Evolutionary conservation across 1,140 invertebrate species (phyloP), one percentile per base, ranked within the genome.

Genomic region (Phocides pigmalion): DNA sequence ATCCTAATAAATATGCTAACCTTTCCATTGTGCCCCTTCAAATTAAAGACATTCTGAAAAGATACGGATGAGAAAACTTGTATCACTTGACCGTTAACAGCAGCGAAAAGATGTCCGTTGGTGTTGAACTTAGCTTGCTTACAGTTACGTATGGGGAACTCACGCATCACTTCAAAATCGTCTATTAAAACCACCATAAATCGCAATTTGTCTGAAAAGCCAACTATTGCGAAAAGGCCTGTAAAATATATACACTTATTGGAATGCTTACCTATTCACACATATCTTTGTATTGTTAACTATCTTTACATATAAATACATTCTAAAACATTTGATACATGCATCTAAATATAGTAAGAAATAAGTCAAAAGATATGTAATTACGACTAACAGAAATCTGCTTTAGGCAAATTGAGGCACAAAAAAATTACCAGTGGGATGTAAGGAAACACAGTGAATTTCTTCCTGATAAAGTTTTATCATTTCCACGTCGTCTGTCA

Each of bases 181-280:
- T 98, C 96, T 70, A 98, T 96, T 25, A 97, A 89, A 28, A 99
- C 94, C 44, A 95, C 96, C 93, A 97, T 95, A 28, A 97, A 95
- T 37, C 96, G 93, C 0, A 99, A 88, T 88, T 98, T 98, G 84
- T 98, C 97, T 2, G 95, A 95, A 81, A 98, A 98, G n/a, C 97
- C 97, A 53, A 98, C 94, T 6, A 97, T 93, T 11, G 97, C 95
- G 81, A 97, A 98, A 0, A 98, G 91, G 2, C 97, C 97, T 86
- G 91, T 89, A 54, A 37, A n/a, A 12, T 8, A n/a, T 8, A 35
- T 8, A n/a, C 6, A 14, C 1, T 42, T 54, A 14, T 54, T 17
- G n/a, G n/a, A n/a, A n/a, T n/a, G n/a, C n/a, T n/a, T n/a, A n/a
- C n/a, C n/a, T n/a, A n/a, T n/a, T n/a, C n/a, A n/a, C n/a, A n/a